Evolutionary conservation across 2,797 vertebrate genomes (phyloP), one percentile per base, ranked within the genome.

Genomic region (Sebastes kiyomatsui): DNA sequence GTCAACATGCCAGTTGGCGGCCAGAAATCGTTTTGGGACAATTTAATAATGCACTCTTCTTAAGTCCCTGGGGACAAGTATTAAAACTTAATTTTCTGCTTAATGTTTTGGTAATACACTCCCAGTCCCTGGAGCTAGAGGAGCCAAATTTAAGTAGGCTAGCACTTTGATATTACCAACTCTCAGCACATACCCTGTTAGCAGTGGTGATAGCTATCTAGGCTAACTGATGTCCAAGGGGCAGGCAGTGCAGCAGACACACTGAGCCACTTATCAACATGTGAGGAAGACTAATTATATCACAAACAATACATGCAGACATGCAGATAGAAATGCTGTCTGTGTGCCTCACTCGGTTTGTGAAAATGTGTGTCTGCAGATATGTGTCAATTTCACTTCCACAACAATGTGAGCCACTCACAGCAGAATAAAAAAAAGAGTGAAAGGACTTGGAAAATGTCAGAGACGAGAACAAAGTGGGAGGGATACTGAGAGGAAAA

Each of bases 61-160:
- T 38, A 4, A 1, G 23, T 59, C 28, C 71, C 46, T 49, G 4
- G 75, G 81, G 77, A 84, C 66, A 75, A 66, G 85, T 78, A 35
- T 87, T 70, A 87, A 93, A 89, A 81, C 78, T 88, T 87, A 28
- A 92, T 91, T 88, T 90, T 86, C 75, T 76, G 68, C 82, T 78
- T 86, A 80, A 92, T 89, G 77, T 90, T 91, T 90, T 87, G 76
- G 80, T 90, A 86, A 90, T 76, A 80, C 65, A 72, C 84, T 88
- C 77, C 61, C 35, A 79, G 69, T 75, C 82, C 86, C 88, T n/a
- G 66, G 46, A 89, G 91, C 86, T n/a, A 78, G 13, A 84, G 22
- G 32, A 83, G 73, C 61, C 32, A 35, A 68, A 52, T 86, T 46
- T 60, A 90, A 75, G 81, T 75, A 81, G 88, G 87, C 74, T 87